These are phyloP conservation scores for Drosophila elegans DNA, from an alignment of 1,140 invertebrate species.

Conservation along the genomic window DNA sequence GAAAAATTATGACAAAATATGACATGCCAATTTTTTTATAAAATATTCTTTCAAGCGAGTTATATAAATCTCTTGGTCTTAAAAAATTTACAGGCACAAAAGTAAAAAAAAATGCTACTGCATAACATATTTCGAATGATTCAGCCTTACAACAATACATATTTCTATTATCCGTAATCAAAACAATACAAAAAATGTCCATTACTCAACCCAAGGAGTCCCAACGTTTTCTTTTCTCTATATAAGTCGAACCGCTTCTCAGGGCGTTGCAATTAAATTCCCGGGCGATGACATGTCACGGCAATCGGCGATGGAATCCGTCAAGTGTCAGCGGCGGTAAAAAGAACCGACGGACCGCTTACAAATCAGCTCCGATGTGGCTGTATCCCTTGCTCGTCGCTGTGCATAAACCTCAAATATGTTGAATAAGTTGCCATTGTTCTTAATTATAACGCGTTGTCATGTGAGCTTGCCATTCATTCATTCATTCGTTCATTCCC, in stretches of 20 bases:
- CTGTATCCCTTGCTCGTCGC: slow-evolving; percentile 12
- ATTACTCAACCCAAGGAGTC: background rate
- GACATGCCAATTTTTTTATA: too few species aligned
- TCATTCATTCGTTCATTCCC: slow-evolving; percentile 59
- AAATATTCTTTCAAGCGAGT: too few species aligned
- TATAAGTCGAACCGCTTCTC: slow-evolving; percentile 7
- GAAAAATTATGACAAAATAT: too few species aligned
- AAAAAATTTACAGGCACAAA: too few species aligned
- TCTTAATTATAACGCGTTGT: slow-evolving; percentile 82
- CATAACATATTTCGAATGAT: too few species aligned
- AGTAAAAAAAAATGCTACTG: too few species aligned
- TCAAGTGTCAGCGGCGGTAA: slow-evolving; percentile 50
- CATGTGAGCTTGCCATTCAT: slow-evolving; percentile 81
- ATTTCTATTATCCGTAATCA: background rate
- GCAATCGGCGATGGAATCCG: slow-evolving; percentile 53
- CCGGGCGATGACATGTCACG: slow-evolving; percentile 47
- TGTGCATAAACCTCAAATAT: slow-evolving; percentile 10
- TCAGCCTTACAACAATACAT: too few species aligned
- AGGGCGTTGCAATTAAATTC: slow-evolving; percentile 40
- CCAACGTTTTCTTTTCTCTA: background rate
- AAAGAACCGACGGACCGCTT: slow-evolving; percentile 19
- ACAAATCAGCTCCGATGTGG: slow-evolving; percentile 27
- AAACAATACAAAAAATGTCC: background rate
- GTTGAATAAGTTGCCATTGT: slow-evolving; percentile 77
- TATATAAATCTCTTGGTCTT: too few species aligned